Base-by-base conservation (phyloP, 2,113 vertebrate species). In the Sprattus sprattus region DNA sequence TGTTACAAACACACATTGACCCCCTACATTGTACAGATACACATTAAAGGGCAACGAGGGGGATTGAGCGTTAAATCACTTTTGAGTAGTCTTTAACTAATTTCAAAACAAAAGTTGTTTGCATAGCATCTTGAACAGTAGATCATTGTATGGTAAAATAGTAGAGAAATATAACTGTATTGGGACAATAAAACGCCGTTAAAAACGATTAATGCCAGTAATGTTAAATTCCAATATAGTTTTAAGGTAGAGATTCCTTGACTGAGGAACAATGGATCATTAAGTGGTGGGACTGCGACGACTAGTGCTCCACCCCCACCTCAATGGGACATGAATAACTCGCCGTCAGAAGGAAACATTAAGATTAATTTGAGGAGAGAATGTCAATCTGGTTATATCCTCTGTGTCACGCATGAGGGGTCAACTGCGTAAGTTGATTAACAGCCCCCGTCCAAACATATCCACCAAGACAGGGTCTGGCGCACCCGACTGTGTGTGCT, bases 231-330 rank as follows among this genome's bases (percentile, higher is more conserved):
- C 85, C 89, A 92, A 80, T 44, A 88, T 86, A 89, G 90, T 89
- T 92, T 93, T 92, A 88, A 88, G 89, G 83, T 85, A 89, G 89
- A 89, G 88, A 91, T 89, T 13, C 86, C 82, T 82, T 83, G 87
- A 89, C 87, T 86, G 91, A 87, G 90, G 93, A 95, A 96, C 94
- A 96, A 95, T 94, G 93, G 95, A 90, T 91, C 91, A 93, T 94
- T 95, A 94, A 95, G 93, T 81, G 89, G 88, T 90, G 88, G 85
- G 81, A 91, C 87, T 89, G 89, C 91, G 88, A 92, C 87, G 90
- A 86, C 82, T 84, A 89, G 78, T 85, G 89, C 91, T 92, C 94
- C 92, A 90, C 93, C 92, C 94, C 91, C 92, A 89, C 92, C 88
- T 90, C 91, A 82, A 88, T 90, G 28, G 87, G 85, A 86, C 92